phyloP scores from a whole-genome alignment of 1,140 invertebrate species.

The Drosophila paulistorum region DNA sequence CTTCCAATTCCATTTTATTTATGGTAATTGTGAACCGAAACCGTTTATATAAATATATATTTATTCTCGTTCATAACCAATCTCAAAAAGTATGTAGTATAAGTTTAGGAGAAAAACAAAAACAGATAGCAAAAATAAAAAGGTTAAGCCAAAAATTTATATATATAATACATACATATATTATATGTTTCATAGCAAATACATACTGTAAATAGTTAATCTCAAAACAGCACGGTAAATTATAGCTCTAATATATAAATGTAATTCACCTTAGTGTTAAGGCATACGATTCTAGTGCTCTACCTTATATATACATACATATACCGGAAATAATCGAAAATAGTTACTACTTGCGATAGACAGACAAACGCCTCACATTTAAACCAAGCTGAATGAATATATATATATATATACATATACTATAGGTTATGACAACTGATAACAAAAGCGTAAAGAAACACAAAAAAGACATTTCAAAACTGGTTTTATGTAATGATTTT shows the following conservation, averaged over 20 bases:
- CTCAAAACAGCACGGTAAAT: slow-evolving; percentile 64
- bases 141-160: slow-evolving; percentile 73
- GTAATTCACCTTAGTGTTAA: slow-evolving; percentile 55
- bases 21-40: background rate
- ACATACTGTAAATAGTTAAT: slow-evolving; percentile 59
- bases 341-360: slow-evolving; percentile 65
- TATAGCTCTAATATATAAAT: slow-evolving; percentile 62
- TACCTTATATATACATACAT: slow-evolving; percentile 17
- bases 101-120: slow-evolving; percentile 56
- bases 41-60: background rate
- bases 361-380: slow-evolving; percentile 38
- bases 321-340: slow-evolving; percentile 48
- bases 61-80: slow-evolving; percentile 44
- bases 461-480: slow-evolving; percentile 42
- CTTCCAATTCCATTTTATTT: slow-evolving; percentile 20
- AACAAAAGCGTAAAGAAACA: slow-evolving; percentile 22
- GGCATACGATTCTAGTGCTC: slow-evolving; percentile 51
- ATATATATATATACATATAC: slow-evolving; percentile 16
- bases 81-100: slow-evolving; percentile 32
- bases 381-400: slow-evolving; percentile 36
- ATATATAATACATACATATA: slow-evolving; percentile 38
- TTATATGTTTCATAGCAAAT: slow-evolving; percentile 43
- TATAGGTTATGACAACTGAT: background rate
- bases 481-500: slow-evolving; percentile 40
- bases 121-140: slow-evolving; percentile 46